phyloP scores from a whole-genome alignment of 2,797 vertebrate genomes.

The Arnoldichthys spilopterus region DNA sequence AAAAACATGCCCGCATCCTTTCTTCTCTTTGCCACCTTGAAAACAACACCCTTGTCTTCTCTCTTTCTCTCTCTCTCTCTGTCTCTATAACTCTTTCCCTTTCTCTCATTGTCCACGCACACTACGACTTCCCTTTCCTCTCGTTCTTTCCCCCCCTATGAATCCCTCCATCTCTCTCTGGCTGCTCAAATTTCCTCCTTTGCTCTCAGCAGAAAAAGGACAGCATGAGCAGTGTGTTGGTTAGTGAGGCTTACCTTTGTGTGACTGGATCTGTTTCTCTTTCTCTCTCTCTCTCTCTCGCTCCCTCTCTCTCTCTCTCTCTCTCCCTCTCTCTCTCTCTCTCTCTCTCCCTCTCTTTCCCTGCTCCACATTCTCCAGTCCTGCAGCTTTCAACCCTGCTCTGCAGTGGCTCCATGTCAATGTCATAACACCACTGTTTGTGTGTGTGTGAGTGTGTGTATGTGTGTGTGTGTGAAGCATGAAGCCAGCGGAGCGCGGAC shows the following conservation, averaged over 20 bases:
- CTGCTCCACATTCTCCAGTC: conserved; percentile 56
- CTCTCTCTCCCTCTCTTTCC: conserved; percentile 39
- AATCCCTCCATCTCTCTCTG: conserved; percentile 50
- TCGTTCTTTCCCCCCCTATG: conserved; percentile 4
- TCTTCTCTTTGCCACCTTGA: conserved; percentile 74
- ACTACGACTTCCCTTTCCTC: conserved; percentile 49
- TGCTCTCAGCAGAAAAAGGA: conserved; percentile 9
- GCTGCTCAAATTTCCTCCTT: conserved; percentile 6
- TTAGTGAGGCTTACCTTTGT: conserved; percentile 55
- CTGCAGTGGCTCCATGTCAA: conserved; percentile 67
- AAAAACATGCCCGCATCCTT: conserved; percentile 66
- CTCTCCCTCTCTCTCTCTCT: conserved; percentile 47
- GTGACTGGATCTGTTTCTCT: conserved; percentile 55
- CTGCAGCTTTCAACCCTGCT: conserved; percentile 61
- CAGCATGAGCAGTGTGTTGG: neutral
- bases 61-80: neutral
- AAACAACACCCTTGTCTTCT: conserved; percentile 70
- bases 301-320: conserved; percentile 54
- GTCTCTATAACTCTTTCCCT: neutral
- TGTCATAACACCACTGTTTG: conserved; percentile 69
- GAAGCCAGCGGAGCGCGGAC: conserved; percentile 41
- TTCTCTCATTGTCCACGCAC: conserved; percentile 68
- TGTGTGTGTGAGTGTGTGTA: conserved; percentile 14
- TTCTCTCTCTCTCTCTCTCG: conserved; percentile 61
- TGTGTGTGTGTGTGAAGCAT: conserved; percentile 8